phyloP scores from a whole-genome alignment of 2,888 invertebrate species.

The Abrostola triplasia region DNA sequence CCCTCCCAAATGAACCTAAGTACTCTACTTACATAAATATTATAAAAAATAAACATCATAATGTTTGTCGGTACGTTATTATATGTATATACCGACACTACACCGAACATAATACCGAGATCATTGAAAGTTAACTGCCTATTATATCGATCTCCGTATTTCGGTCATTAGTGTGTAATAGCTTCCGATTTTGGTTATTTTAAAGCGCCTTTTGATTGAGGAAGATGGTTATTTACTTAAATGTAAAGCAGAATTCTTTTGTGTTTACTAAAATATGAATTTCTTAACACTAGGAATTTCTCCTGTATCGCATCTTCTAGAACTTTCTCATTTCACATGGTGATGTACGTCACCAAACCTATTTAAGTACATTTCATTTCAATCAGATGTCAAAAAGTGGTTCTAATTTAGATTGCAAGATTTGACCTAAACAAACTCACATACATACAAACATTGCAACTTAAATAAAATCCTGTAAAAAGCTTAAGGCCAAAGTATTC shows the following conservation, averaged over 20 bases:
- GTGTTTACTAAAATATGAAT: too few species aligned
- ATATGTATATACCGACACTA: slow-evolving; percentile 11
- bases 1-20: not conserved
- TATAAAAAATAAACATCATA: slow-evolving; percentile 9
- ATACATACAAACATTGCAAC: too few species aligned
- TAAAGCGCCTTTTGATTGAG: slow-evolving; percentile 19
- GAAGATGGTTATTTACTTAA: slow-evolving; percentile 27
- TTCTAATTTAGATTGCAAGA: too few species aligned
- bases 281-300: too few species aligned
- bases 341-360: too few species aligned
- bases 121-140: slow-evolving; percentile 51
- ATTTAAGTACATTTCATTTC: too few species aligned
- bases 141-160: slow-evolving; percentile 36
- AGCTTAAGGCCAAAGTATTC: too few species aligned
- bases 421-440: too few species aligned
- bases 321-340: too few species aligned
- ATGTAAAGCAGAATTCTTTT: not conserved
- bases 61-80: slow-evolving; percentile 9
- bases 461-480: too few species aligned
- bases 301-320: too few species aligned
- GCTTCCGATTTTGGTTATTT: slow-evolving; percentile 3
- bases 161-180: slow-evolving; percentile 30
- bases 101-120: slow-evolving; percentile 7
- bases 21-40: slow-evolving; percentile 18
- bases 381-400: too few species aligned